phyloP scores from a whole-genome alignment of 2,113 vertebrate genomes.

The Petrocephalus zakoni region DNA sequence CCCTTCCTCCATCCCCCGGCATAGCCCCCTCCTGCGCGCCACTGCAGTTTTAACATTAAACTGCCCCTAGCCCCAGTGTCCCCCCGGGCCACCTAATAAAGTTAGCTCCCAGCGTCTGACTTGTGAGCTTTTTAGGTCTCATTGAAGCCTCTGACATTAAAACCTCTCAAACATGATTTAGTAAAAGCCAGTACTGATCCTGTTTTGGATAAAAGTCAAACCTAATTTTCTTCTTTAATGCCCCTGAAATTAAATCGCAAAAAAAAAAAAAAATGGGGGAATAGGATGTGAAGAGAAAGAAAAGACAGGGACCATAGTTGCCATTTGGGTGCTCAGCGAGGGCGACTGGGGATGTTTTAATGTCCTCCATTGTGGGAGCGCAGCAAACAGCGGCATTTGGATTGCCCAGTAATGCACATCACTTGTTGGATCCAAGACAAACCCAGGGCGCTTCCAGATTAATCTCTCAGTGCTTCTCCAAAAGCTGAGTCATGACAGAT shows the following conservation, averaged over 20 bases:
- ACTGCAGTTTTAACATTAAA: slow-evolving; percentile 47
- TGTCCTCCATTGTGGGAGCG: neutral
- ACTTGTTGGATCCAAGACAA: neutral
- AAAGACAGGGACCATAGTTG: slow-evolving; percentile 20
- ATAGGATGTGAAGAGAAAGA: slow-evolving; percentile 19
- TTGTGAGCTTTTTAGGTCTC: slow-evolving; percentile 53
- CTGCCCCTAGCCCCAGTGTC: slow-evolving; percentile 23
- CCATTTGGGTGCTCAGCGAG: slow-evolving; percentile 14
- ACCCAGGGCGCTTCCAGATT: neutral
- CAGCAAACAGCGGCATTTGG: neutral
- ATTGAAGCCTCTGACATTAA: slow-evolving; percentile 60
- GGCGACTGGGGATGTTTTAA: slow-evolving; percentile 21
- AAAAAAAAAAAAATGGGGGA: slow-evolving; percentile 19
- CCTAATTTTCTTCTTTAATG: slow-evolving; percentile 59
- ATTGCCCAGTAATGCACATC: neutral
- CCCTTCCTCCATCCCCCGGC: neutral
- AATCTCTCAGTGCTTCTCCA: neutral
- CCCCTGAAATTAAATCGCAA: slow-evolving; percentile 48
- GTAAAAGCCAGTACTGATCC: slow-evolving; percentile 61
- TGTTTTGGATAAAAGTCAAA: slow-evolving; percentile 65
- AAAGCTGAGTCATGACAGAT: neutral
- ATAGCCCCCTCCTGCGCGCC: slow-evolving; percentile 12
- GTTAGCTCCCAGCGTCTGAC: slow-evolving; percentile 58
- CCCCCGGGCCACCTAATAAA: slow-evolving; percentile 59
- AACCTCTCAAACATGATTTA: slow-evolving; percentile 66